Percentiles rank a stretch among this genome's conserved stretches.
phyloP scores from a whole-genome alignment of 1,140 invertebrate genomes.

The Magallana ariakensis region DNA sequence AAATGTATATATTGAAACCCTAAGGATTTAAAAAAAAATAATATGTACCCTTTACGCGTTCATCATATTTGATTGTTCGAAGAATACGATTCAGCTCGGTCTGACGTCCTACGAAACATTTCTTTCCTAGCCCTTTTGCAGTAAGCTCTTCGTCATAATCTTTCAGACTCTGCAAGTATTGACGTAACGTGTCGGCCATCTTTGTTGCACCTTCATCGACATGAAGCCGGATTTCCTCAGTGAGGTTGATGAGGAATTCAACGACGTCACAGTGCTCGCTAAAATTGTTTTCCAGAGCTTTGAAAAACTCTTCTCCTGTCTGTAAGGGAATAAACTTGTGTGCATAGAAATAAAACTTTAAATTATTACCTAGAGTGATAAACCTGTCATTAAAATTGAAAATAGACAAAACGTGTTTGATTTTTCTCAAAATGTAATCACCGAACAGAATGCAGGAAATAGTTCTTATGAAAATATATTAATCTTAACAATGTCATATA shows the following conservation, averaged over 20 bases:
- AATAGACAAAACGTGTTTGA: too few relatives aligned
- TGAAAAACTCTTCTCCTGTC: constrained; percentile 8
- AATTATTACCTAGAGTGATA: too few relatives aligned
- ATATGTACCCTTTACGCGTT: background rate
- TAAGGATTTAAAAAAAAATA: too few relatives aligned
- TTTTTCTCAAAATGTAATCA: too few relatives aligned
- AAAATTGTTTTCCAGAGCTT: background rate
- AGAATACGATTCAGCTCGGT: background rate
- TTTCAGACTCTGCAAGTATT: background rate
- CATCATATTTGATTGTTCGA: background rate
- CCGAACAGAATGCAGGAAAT: too few relatives aligned
- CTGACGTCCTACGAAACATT: background rate
- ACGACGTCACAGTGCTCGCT: background rate
- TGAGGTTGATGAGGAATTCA: constrained; percentile 6
- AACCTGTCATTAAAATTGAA: too few relatives aligned
- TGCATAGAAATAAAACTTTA: too few relatives aligned
- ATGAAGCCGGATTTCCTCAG: background rate
- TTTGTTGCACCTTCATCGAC: constrained; percentile 4
- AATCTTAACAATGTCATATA: too few relatives aligned
- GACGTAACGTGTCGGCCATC: background rate
- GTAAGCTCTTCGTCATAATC: background rate
- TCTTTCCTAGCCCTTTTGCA: background rate
- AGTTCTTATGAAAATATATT: too few relatives aligned
- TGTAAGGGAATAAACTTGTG: background rate
- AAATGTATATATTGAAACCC: too few relatives aligned